phyloP scores from a whole-genome alignment of 2,888 invertebrate genomes.

The Apamea crenata region DNA sequence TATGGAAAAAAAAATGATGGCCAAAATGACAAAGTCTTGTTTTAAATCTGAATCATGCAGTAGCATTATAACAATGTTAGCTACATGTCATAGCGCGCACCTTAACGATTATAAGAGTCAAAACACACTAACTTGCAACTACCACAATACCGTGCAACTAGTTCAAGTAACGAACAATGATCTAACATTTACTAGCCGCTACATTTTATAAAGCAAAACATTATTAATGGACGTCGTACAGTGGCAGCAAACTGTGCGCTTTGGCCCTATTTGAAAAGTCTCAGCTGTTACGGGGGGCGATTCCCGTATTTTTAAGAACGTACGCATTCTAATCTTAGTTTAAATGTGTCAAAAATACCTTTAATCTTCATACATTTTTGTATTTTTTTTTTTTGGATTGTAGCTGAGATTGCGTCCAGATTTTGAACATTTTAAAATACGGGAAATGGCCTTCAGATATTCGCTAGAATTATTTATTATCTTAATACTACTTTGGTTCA shows the following conservation, averaged over 20 bases:
- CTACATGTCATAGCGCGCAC: constrained; percentile 4
- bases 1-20: background rate
- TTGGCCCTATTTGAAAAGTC: constrained; percentile 44
- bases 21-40: background rate
- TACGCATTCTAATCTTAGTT: background rate
- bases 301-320: no score
- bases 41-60: background rate
- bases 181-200: constrained; percentile 34
- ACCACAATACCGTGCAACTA: constrained; percentile 41
- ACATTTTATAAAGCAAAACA: constrained; percentile 28
- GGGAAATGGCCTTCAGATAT: background rate
- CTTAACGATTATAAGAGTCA: constrained; percentile 30
- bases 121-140: constrained; percentile 56
- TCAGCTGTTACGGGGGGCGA: constrained; percentile 5
- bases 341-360: background rate
- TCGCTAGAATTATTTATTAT: constrained; percentile 31
- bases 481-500: constrained; percentile 65
- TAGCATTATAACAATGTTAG: background rate
- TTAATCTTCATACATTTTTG: background rate
- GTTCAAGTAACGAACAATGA: constrained; percentile 22
- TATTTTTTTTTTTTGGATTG: background rate
- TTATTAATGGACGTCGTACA: constrained; percentile 5
- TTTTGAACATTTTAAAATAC: background rate
- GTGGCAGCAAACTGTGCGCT: constrained; percentile 37
- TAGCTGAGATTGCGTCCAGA: background rate